Conservation (phyloP, 2,888 invertebrate genomes). For the Pheosia gnoma region DNA sequence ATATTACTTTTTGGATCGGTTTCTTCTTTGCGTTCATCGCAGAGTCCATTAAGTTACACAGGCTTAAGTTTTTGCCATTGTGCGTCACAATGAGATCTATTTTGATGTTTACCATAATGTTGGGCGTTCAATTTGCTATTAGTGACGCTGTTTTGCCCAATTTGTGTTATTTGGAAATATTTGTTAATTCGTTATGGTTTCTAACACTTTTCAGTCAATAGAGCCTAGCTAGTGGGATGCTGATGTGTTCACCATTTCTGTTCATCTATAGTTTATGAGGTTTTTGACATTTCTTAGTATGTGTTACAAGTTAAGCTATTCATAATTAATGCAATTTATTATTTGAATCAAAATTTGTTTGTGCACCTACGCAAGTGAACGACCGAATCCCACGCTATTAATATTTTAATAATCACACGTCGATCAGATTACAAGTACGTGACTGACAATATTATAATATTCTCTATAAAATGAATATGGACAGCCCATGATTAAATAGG, state of each 20-base stretch:
- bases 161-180: no score
- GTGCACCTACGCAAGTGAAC: constrained; percentile 49
- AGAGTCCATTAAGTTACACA: no score
- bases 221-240: no score
- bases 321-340: not conserved
- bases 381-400: constrained; percentile 36
- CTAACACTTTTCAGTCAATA: no score
- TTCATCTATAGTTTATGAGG: not conserved
- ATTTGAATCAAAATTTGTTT: not conserved
- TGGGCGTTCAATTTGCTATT: no score
- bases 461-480: constrained; percentile 11
- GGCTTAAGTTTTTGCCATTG: no score
- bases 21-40: no score
- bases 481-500: constrained; percentile 19
- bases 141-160: no score
- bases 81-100: no score
- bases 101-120: no score
- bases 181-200: no score
- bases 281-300: not conserved
- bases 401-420: constrained; percentile 30
- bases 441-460: constrained; percentile 13
- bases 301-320: not conserved
- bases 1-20: not conserved
- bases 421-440: constrained; percentile 29
- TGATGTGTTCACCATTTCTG: no score